Percentiles rank a stretch among this genome's conserved stretches.
Evolutionary conservation across 2,113 vertebrate genomes (phyloP).

Genomic region (Dicerorhinus sumatrensis): DNA sequence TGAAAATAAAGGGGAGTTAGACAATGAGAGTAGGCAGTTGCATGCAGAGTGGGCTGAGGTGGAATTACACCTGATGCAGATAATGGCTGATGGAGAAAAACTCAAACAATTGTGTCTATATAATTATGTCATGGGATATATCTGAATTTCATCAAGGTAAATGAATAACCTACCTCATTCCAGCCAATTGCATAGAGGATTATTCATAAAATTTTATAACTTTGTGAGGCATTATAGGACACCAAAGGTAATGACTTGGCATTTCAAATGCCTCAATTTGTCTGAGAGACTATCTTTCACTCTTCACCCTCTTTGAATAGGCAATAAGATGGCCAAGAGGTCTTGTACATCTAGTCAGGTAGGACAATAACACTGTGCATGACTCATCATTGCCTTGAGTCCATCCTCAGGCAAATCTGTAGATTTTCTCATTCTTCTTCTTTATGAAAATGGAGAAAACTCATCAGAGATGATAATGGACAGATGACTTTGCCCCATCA

Average conservation of each 20-base stretch:
- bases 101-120: neutral
- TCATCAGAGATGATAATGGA: neutral
- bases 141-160: neutral
- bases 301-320: neutral
- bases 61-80: neutral
- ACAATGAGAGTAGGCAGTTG: neutral
- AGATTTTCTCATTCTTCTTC: neutral
- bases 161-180: neutral
- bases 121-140: neutral
- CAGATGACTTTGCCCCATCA: neutral
- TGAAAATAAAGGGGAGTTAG: neutral
- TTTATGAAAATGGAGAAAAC: neutral
- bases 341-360: neutral
- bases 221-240: neutral
- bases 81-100: neutral
- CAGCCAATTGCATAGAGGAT: neutral
- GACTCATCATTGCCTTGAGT: neutral
- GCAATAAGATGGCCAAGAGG: neutral
- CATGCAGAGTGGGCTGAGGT: neutral
- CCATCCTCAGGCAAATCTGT: neutral
- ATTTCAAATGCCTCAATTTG: neutral
- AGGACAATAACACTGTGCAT: neutral
- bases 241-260: neutral
- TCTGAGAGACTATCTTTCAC: neutral
- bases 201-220: neutral